Evolutionary conservation across 1,140 invertebrate genomes (phyloP).

Genomic region (Andrena cerasifolii): DNA sequence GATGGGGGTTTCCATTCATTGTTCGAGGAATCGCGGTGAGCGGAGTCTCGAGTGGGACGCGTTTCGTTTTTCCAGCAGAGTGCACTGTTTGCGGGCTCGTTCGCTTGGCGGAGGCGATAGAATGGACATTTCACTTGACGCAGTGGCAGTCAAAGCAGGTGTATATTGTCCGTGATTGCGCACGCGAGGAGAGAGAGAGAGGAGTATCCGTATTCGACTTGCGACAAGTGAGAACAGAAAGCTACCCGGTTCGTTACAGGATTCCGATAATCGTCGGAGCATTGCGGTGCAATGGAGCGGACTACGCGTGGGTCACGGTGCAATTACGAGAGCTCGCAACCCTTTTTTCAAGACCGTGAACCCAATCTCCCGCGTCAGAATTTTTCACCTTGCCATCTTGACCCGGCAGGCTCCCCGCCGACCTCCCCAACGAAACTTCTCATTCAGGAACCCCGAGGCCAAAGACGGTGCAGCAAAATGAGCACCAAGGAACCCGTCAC

Average conservation of each 20-base stretch:
- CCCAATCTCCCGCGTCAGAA: neutral
- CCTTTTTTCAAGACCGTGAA: neutral
- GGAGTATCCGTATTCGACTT: too few relatives aligned
- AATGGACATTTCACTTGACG: too few relatives aligned
- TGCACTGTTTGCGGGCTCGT: neutral
- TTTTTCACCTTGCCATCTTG: constrained; percentile 5
- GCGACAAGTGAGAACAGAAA: too few relatives aligned
- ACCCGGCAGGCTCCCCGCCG: neutral
- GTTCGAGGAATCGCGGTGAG: neutral
- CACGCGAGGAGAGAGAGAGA: too few relatives aligned
- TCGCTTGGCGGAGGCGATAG: neutral
- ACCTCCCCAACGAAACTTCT: neutral
- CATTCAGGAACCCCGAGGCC: neutral
- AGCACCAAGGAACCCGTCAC: constrained; percentile 16
- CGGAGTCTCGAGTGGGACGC: neutral
- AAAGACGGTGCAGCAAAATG: neutral
- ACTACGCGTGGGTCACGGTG: too few relatives aligned
- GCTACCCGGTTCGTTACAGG: too few relatives aligned
- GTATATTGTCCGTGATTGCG: too few relatives aligned
- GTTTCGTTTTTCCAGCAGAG: constrained; percentile 6
- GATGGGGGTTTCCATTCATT: constrained; percentile 4
- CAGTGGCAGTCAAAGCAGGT: too few relatives aligned
- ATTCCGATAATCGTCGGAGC: too few relatives aligned
- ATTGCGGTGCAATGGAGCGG: too few relatives aligned
- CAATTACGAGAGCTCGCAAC: neutral